Percentiles rank a stretch among this genome's conserved stretches.
phyloP scores from a whole-genome alignment of 2,797 vertebrate species.

The Bradypodion pumilum region DNA sequence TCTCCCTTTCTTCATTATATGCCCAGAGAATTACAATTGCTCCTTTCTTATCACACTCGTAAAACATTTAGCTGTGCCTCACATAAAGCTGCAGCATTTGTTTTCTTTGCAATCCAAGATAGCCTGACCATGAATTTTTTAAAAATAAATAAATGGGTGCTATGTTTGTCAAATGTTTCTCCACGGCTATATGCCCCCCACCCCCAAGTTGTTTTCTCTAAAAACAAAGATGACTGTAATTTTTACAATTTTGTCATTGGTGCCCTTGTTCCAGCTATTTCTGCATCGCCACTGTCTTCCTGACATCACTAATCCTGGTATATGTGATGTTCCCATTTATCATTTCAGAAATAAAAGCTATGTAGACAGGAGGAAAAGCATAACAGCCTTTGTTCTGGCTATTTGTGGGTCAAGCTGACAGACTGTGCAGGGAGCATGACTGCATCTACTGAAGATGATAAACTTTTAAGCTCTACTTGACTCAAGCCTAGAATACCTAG shows the following conservation, averaged over 20 bases:
- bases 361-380: not conserved
- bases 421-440: not conserved
- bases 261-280: not conserved
- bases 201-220: constrained; percentile 27
- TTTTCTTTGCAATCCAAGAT: constrained; percentile 43
- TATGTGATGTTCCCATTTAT: not conserved
- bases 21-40: constrained; percentile 28
- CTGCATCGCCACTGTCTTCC: not conserved
- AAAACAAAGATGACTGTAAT: constrained; percentile 36
- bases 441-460: not conserved
- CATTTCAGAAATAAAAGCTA: not conserved
- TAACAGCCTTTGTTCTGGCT: not conserved
- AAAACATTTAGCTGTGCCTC: constrained; percentile 36
- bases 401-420: not conserved
- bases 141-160: constrained; percentile 20
- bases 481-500: not conserved
- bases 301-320: not conserved
- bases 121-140: constrained; percentile 20
- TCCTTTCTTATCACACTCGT: constrained; percentile 35
- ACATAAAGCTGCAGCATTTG: constrained; percentile 36
- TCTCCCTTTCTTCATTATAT: not conserved
- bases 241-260: constrained; percentile 19
- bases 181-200: constrained; percentile 8
- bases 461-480: not conserved
- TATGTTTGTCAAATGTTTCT: constrained; percentile 32